Evolutionary conservation across 1,140 invertebrate species (phyloP).

Genomic region (Andricus grossulariae): DNA sequence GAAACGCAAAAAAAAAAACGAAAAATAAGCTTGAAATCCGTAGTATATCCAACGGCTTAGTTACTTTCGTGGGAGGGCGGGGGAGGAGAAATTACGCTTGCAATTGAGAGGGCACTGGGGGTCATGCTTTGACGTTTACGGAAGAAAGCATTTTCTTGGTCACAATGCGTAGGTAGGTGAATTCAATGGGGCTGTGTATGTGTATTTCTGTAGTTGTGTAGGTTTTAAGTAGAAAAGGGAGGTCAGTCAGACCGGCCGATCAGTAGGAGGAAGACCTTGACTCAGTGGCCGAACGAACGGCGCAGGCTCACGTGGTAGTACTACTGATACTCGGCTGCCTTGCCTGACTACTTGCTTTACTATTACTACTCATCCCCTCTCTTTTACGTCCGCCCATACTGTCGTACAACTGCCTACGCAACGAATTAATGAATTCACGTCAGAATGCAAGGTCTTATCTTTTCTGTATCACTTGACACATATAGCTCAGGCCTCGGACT

Average conservation of each 20-base stretch:
- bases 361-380: conserved; percentile 45
- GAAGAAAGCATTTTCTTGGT: not conserved
- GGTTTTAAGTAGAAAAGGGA: conserved; percentile 56
- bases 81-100: too few species aligned
- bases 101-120: too few species aligned
- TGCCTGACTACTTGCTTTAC: conserved; percentile 1
- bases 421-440: conserved; percentile 55
- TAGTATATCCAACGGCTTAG: too few species aligned
- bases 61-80: too few species aligned
- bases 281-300: conserved; percentile 58
- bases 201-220: conserved; percentile 3
- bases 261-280: conserved; percentile 61
- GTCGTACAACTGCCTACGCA: conserved; percentile 46
- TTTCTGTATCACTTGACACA: not conserved
- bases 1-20: too few species aligned
- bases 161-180: too few species aligned
- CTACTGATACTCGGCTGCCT: too few species aligned
- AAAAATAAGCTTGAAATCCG: too few species aligned
- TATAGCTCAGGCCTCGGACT: too few species aligned
- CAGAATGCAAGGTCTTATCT: conserved; percentile 22
- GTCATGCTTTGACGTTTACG: too few species aligned
- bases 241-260: conserved; percentile 61
- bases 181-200: too few species aligned
- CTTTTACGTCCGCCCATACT: conserved; percentile 38
- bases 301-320: conserved; percentile 11